phyloP scores from a whole-genome alignment of 2,797 vertebrate genomes.

The Enteromius radiatus region DNA sequence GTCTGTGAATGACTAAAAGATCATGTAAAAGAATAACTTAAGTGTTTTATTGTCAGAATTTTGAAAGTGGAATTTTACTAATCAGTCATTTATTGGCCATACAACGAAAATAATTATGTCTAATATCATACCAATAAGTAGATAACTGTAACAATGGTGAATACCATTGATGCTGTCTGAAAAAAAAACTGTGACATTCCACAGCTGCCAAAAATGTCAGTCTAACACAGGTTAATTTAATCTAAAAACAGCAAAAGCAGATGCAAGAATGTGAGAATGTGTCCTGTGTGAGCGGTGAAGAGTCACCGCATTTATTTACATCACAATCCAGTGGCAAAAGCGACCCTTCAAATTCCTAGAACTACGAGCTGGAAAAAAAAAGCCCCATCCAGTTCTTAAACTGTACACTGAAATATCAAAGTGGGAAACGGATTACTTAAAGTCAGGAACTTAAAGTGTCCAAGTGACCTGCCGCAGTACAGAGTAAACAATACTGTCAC shows the following conservation, averaged over 20 bases:
- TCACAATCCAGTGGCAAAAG: not conserved
- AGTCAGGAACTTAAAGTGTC: slow-evolving; percentile 10
- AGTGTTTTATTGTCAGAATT: too few relatives aligned
- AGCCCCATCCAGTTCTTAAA: slow-evolving; percentile 2
- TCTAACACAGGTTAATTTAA: not conserved
- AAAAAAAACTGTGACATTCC: not conserved
- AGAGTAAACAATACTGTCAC: slow-evolving; percentile 7
- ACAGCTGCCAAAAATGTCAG: not conserved
- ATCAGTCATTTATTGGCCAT: not conserved
- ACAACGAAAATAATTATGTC: not conserved
- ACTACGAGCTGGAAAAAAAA: not conserved
- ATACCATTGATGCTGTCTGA: not conserved
- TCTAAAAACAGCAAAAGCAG: slow-evolving; percentile 1
- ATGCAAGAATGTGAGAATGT: not conserved
- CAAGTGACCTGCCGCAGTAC: not conserved
- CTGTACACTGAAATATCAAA: not conserved
- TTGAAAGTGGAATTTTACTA: not conserved
- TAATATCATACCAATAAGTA: too few relatives aligned
- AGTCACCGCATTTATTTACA: not conserved
- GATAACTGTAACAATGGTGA: not conserved
- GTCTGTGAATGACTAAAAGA: too few relatives aligned
- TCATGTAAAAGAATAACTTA: too few relatives aligned
- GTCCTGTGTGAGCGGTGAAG: not conserved
- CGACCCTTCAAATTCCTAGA: slow-evolving; percentile 21
- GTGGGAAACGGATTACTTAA: not conserved